phyloP scores from a whole-genome alignment of 1,140 invertebrate species.

The Eupristina koningsbergeri region DNA sequence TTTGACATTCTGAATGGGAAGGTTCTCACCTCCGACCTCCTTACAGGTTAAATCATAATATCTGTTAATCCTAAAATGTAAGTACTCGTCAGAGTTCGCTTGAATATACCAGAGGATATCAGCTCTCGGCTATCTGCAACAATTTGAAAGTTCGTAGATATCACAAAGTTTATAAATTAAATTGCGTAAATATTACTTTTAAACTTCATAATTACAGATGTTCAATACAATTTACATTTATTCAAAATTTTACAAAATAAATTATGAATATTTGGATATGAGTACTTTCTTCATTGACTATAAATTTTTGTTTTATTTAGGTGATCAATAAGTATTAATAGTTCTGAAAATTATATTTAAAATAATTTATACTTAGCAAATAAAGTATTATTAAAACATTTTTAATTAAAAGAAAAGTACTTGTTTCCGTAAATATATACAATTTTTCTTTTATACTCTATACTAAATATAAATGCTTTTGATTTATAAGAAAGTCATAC shows the following conservation, averaged over 20 bases:
- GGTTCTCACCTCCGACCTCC: too few relatives aligned
- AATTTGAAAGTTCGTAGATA: too few relatives aligned
- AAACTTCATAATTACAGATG: constrained; percentile 2
- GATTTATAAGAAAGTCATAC: constrained; percentile 28
- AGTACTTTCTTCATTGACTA: background rate
- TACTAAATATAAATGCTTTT: constrained; percentile 8
- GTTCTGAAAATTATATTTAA: background rate
- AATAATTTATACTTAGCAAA: too few relatives aligned
- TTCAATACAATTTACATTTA: constrained; percentile 21
- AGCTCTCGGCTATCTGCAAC: too few relatives aligned
- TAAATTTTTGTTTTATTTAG: background rate
- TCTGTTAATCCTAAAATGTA: too few relatives aligned
- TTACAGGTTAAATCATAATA: too few relatives aligned
- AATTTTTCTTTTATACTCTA: constrained; percentile 4
- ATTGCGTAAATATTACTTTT: background rate
- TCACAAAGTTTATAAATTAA: too few relatives aligned
- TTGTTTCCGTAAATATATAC: constrained; percentile 2
- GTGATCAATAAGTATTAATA: background rate
- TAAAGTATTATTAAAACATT: too few relatives aligned
- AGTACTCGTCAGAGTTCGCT: too few relatives aligned
- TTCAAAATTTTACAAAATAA: background rate
- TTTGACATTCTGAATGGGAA: too few relatives aligned
- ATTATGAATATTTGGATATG: background rate
- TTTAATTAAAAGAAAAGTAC: background rate
- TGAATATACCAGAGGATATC: too few relatives aligned